phyloP scores from a whole-genome alignment of 2,888 invertebrate genomes.

The Xestobium rufovillosum region DNA sequence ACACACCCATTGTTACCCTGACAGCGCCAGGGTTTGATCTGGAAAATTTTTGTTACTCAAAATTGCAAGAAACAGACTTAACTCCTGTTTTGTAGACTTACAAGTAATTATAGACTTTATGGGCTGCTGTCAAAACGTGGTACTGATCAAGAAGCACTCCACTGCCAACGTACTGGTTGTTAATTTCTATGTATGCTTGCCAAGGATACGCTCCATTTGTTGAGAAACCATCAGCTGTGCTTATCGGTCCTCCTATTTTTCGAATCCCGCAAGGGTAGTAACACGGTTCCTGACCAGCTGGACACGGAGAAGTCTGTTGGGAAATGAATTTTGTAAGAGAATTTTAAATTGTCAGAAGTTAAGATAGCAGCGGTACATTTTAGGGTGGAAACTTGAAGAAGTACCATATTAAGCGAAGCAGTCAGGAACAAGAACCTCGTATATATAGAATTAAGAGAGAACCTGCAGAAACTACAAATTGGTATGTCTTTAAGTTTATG shows the following conservation, averaged over 20 bases:
- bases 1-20: slow-evolving; percentile 31
- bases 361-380: too few relatives aligned
- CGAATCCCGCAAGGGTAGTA: slow-evolving; percentile 44
- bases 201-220: slow-evolving; percentile 66
- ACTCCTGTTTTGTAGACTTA: neutral
- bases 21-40: slow-evolving; percentile 26
- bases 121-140: slow-evolving; percentile 67
- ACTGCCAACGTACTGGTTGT: slow-evolving; percentile 55
- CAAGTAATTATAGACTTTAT: too few relatives aligned
- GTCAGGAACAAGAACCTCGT: too few relatives aligned
- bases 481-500: too few relatives aligned
- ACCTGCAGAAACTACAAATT: too few relatives aligned
- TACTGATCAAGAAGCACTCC: slow-evolving; percentile 61
- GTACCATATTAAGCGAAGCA: too few relatives aligned
- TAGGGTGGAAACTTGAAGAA: too few relatives aligned
- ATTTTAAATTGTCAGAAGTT: too few relatives aligned
- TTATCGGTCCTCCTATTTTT: slow-evolving; percentile 29
- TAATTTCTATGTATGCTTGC: slow-evolving; percentile 48
- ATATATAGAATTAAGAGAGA: too few relatives aligned
- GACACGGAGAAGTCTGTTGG: slow-evolving; percentile 28
- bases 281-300: slow-evolving; percentile 31
- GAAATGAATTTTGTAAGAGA: too few relatives aligned
- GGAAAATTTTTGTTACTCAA: slow-evolving; percentile 11
- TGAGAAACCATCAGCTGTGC: slow-evolving; percentile 50
- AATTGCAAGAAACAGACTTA: neutral